Evolutionary conservation across 2,113 vertebrate species (phyloP).

Genomic region (Onychostoma macrolepis): DNA sequence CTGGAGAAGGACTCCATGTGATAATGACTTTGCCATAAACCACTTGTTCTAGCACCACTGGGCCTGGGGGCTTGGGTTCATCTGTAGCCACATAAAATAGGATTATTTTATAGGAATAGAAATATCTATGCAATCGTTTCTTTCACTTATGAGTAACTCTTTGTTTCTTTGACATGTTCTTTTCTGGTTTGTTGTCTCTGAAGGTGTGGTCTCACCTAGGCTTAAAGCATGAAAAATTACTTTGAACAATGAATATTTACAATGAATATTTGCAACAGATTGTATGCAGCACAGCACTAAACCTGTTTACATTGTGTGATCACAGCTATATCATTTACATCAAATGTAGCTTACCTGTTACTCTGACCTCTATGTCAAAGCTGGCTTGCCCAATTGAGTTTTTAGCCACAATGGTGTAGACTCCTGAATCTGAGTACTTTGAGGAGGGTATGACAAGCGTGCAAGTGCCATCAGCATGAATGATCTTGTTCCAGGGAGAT

Average conservation of each 20-base stretch:
- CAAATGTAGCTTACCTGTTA: constrained; percentile 78
- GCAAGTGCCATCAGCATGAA: constrained; percentile 73
- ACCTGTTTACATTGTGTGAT: background rate
- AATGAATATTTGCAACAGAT: background rate
- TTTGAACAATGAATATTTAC: background rate
- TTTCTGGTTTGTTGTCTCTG: background rate
- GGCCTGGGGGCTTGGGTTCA: constrained; percentile 82
- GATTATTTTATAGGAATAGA: background rate
- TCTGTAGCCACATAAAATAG: constrained; percentile 68
- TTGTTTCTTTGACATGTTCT: background rate
- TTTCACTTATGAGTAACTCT: background rate
- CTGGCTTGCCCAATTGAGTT: constrained; percentile 72
- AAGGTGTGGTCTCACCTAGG: background rate
- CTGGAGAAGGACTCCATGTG: constrained; percentile 84
- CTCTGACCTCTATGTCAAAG: constrained; percentile 79
- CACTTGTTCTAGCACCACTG: constrained; percentile 80
- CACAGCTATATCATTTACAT: background rate
- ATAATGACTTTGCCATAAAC: constrained; percentile 84
- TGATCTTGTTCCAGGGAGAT: constrained; percentile 68
- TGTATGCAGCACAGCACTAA: background rate
- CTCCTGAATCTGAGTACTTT: constrained; percentile 77
- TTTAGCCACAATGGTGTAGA: constrained; percentile 79
- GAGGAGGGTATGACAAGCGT: constrained; percentile 82
- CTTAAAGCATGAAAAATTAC: background rate
- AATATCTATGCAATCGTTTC: background rate